Conservation (phyloP, 2,797 vertebrate genomes). For the Neoniphon sammara region DNA sequence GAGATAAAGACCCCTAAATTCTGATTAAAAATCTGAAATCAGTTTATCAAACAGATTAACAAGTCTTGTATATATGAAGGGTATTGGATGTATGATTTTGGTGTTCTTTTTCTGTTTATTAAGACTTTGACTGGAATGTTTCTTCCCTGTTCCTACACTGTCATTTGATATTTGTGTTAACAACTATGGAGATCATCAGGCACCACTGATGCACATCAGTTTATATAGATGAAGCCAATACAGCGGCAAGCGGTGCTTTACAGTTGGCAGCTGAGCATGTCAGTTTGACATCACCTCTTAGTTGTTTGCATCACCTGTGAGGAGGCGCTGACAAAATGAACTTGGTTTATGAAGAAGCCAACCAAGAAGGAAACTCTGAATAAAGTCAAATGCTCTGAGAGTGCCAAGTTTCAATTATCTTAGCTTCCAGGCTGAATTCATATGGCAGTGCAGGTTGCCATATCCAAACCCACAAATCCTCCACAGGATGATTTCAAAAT, state of each 20-base stretch:
- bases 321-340: constrained; percentile 7
- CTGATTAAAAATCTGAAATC: constrained; percentile 52
- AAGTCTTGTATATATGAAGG: constrained; percentile 67
- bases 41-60: constrained; percentile 38
- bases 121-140: constrained; percentile 41
- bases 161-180: constrained; percentile 41
- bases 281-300: constrained; percentile 1
- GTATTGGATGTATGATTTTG: constrained; percentile 53
- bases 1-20: constrained; percentile 53
- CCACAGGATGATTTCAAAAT: background rate
- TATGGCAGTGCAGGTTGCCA: constrained; percentile 31
- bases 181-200: constrained; percentile 29
- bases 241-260: constrained; percentile 56
- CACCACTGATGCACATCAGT: constrained; percentile 13
- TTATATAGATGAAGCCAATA: constrained; percentile 40
- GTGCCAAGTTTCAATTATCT: background rate
- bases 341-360: background rate
- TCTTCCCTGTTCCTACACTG: constrained; percentile 15
- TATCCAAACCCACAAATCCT: constrained; percentile 3
- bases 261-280: constrained; percentile 32
- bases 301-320: constrained; percentile 18
- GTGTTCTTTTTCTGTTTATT: constrained; percentile 58
- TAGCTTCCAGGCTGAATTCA: constrained; percentile 12
- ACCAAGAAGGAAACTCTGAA: background rate
- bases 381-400: background rate